Evolutionary conservation across 1,140 invertebrate species (phyloP).

Genomic region (Apis dorsata): DNA sequence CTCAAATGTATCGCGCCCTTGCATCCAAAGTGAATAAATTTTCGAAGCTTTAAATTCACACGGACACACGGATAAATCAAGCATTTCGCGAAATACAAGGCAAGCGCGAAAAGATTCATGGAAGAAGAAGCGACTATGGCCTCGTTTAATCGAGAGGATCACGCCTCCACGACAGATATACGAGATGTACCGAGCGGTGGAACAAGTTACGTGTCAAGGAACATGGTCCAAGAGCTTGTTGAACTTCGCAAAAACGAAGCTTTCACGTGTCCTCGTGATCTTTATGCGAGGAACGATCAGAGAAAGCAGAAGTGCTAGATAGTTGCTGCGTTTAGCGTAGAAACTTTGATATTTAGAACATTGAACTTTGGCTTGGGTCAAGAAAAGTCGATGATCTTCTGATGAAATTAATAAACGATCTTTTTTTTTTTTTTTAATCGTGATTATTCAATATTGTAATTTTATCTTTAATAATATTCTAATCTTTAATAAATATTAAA

Average conservation of each 20-base stretch:
- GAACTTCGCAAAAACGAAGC: not conserved
- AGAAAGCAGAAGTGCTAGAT: not conserved
- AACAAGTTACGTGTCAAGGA: constrained; percentile 6
- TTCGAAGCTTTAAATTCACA: not conserved
- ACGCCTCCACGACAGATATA: constrained; percentile 29
- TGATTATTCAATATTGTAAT: too few species aligned
- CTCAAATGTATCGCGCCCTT: not conserved
- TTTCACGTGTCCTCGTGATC: not conserved
- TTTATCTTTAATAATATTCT: too few species aligned
- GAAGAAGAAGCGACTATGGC: constrained; percentile 13
- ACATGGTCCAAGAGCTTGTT: not conserved
- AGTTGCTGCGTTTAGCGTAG: not conserved
- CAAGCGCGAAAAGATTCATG: not conserved
- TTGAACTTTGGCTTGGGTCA: not conserved
- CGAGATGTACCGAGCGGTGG: not conserved
- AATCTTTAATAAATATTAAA: too few species aligned
- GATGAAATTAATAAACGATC: not conserved
- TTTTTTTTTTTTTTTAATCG: not conserved
- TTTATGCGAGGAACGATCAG: not conserved
- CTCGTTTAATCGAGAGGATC: constrained; percentile 32
- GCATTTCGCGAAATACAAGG: constrained; percentile 25
- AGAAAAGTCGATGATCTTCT: too few species aligned
- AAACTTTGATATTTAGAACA: not conserved
- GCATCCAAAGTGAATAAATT: not conserved
- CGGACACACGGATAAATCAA: constrained; percentile 12